These are phyloP conservation scores for Callionymus lyra DNA, from an alignment of 2,113 vertebrate species.

Conservation along the genomic window DNA sequence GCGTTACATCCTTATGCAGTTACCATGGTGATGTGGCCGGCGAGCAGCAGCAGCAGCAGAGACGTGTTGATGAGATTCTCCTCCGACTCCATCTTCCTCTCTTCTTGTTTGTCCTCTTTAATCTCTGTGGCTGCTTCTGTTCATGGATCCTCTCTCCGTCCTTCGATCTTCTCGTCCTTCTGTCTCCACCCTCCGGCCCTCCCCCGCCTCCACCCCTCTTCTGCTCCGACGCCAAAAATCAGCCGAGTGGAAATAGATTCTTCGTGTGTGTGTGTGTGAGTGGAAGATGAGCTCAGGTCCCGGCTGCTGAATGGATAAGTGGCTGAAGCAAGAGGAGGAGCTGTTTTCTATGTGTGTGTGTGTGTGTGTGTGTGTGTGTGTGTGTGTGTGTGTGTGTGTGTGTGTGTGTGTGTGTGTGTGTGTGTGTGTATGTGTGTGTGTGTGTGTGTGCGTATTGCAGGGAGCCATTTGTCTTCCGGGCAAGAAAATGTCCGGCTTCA, in stretches of 20 bases:
- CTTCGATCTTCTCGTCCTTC: background rate
- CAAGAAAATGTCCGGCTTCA: background rate
- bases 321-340: conserved; percentile 15
- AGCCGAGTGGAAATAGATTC: conserved; percentile 24
- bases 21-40: conserved; percentile 2
- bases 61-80: background rate
- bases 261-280: conserved; percentile 4
- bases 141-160: background rate
- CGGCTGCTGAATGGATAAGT: conserved; percentile 11
- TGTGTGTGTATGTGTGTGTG: too few species aligned
- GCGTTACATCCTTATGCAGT: background rate
- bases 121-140: background rate
- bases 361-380: background rate
- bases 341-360: conserved; percentile 7
- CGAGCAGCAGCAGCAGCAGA: conserved; percentile 4
- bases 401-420: background rate
- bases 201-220: background rate
- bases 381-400: background rate
- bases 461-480: background rate
- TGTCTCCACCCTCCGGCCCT: background rate
- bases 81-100: conserved; percentile 1
- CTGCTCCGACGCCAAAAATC: conserved; percentile 6
- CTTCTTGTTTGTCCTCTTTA: background rate
- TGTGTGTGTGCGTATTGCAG: background rate
- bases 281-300: conserved; percentile 19